Base-by-base conservation (phyloP, 2,113 vertebrate species). In the Fulmarus glacialis region DNA sequence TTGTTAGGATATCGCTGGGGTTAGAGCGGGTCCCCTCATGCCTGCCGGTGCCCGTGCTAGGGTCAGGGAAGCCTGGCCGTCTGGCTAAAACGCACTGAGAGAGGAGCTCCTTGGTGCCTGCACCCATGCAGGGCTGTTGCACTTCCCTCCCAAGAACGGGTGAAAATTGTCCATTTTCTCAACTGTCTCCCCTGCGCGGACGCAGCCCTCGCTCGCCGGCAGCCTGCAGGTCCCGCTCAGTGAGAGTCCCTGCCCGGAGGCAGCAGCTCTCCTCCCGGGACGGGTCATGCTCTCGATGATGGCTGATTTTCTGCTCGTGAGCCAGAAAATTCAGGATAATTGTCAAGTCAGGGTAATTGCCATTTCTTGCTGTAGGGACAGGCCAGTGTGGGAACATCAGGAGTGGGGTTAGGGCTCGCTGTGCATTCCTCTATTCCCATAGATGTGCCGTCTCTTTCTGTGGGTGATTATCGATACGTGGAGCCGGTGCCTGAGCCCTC, bases 61-160 rank as follows among this genome's bases (percentile, higher is more conserved):
- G 60, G 15, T 14, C 7, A 13, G 14, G 78, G 47, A 20, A 72
- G 36, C 23, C 32, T 17, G 42, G 6, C 26, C 16, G 15, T 18
- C 40, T 1, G 1, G 50, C 32, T 29, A 4, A 19, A 55, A 22
- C 3, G 8, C 14, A 6, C 13, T 2, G 16, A 9, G 24, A 14
- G 42, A 24, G 60, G 62, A 48, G 52, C 20, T 29, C 12, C 32
- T 5, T 2, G 3, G 22, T 32, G 67, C 29, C 50, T 26, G 21
- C 29, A 22, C 42, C 63, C 22, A 2, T 0, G 4, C 17, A 10
- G 24, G 23, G 16, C 23, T 48, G 40, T 11, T 48, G 45, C 15
- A 1, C 4, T 23, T 45, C 7, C 36, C 48, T 53, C 45, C 24
- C 9, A 34, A 64, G 45, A 84, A 73, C 36, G 14, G 29, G 5